Base-by-base conservation (phyloP, 2,113 vertebrate genomes). In the Arizona elegans region DNA sequence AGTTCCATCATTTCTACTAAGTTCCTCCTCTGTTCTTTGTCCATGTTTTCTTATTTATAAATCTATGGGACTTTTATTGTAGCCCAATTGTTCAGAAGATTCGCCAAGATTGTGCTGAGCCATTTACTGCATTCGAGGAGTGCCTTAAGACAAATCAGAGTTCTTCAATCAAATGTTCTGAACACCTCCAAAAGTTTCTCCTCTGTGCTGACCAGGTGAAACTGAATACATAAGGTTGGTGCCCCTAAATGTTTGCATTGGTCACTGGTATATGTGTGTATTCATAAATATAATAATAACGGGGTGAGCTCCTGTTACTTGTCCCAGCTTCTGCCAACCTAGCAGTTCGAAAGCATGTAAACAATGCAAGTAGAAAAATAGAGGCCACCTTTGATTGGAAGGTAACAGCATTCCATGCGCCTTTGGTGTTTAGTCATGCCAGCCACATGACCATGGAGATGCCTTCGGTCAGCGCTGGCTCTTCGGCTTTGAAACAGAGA, bases 1-100 rank as follows among this genome's bases (percentile, higher is more conserved):
- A 17, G 26, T 24, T 87, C 38, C 52, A 54, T 5, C n/a, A 33
- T 81, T 87, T 3, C 26, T 52, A 15, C 19, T 53, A 12, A 17
- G 26, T 24, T 87, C 7, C 26, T n/a, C 29, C 50, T 9, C 50
- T 29, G 1, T 50, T 29, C 10, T 43, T 19, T 56, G 23, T 17
- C 19, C 8, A 4, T 59, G 59, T 38, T 1, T 10, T 8, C 12
- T 21, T 8, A 23, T 86, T 89, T 90, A 10, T 33, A 53, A 12
- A 26, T 29, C 1, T 70, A 2, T 54, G 7, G 1, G 13, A 19
- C 6, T 58, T 75, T 10, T 87, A 10, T 13, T 55, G 0, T 95
- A 99, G 98, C 94, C 99, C 98, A 0, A 97, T 99, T 94, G 98
- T 99, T 86, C 98, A 97, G 95, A 98, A 98, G 96, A 99, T 99